Evolutionary conservation across 2,797 vertebrate species (phyloP).

Genomic region (Alca torda): DNA sequence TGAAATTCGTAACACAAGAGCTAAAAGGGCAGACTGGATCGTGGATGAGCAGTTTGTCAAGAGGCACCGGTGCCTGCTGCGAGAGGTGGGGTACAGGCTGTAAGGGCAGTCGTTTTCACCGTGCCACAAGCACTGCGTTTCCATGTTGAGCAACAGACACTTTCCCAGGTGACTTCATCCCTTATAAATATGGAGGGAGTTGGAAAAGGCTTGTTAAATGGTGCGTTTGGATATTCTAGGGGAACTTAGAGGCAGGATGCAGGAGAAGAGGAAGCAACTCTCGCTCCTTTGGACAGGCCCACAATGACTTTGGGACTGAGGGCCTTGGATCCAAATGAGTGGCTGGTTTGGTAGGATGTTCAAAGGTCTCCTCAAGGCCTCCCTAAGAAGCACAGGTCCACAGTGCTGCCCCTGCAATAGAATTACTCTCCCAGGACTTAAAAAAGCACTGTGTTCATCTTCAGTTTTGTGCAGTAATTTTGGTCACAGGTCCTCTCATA

Average conservation of each 20-base stretch:
- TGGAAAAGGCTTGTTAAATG: neutral
- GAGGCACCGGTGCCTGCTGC: neutral
- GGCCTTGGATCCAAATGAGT: neutral
- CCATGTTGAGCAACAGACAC: neutral
- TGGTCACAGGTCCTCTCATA: neutral
- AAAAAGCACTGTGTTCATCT: neutral
- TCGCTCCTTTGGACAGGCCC: neutral
- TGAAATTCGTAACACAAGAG: constrained; percentile 3
- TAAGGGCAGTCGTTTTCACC: neutral
- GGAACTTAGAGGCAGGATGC: neutral
- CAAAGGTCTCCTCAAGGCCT: neutral
- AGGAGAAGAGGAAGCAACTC: neutral
- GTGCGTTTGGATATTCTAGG: neutral
- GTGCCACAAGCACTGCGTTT: fast-evolving
- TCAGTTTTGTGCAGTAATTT: neutral
- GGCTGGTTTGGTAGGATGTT: neutral
- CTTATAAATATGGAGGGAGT: neutral
- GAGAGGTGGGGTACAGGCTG: neutral
- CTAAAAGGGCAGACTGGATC: neutral
- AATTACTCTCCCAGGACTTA: neutral
- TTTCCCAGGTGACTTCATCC: neutral
- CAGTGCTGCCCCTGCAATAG: neutral
- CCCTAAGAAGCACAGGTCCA: neutral
- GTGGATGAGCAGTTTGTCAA: neutral
- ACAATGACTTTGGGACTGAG: neutral